These are phyloP conservation scores for Aratinga solstitialis DNA, from an alignment of 2,797 vertebrate species.

Conservation along the genomic window DNA sequence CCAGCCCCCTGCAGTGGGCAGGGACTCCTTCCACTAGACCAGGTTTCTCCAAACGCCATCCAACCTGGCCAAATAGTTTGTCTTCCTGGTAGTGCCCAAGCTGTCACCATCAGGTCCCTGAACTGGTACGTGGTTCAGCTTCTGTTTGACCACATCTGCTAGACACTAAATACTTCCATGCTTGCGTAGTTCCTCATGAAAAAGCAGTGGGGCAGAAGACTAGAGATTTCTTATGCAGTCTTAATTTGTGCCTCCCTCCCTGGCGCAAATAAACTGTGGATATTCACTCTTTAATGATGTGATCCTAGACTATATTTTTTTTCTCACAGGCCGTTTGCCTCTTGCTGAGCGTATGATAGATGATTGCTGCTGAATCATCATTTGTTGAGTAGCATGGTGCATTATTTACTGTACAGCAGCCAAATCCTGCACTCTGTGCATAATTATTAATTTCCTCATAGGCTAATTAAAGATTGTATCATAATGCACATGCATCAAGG, in stretches of 20 bases:
- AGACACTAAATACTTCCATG: background rate
- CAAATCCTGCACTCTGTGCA: background rate
- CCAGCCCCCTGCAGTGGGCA: background rate
- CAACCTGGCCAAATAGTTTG: background rate
- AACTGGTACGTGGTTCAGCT: background rate
- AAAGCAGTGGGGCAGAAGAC: background rate
- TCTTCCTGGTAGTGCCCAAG: background rate
- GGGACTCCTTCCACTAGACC: background rate
- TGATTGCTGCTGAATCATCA: slow-evolving; percentile 36
- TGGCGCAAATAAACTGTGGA: background rate
- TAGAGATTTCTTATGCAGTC: background rate
- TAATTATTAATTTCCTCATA: slow-evolving; percentile 49
- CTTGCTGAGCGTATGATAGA: background rate
- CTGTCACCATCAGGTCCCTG: background rate
- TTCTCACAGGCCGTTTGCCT: background rate
- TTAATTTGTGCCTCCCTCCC: background rate
- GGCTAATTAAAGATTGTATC: slow-evolving; percentile 62
- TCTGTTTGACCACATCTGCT: background rate
- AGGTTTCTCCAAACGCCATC: background rate
- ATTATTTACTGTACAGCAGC: slow-evolving; percentile 52
- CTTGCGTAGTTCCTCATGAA: background rate
- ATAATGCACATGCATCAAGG: background rate
- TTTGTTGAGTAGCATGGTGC: background rate
- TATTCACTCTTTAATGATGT: background rate
- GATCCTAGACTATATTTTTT: background rate